These are phyloP conservation scores for Cheiracanthium punctorium DNA, from an alignment of 2,888 invertebrate species.

Conservation along the genomic window DNA sequence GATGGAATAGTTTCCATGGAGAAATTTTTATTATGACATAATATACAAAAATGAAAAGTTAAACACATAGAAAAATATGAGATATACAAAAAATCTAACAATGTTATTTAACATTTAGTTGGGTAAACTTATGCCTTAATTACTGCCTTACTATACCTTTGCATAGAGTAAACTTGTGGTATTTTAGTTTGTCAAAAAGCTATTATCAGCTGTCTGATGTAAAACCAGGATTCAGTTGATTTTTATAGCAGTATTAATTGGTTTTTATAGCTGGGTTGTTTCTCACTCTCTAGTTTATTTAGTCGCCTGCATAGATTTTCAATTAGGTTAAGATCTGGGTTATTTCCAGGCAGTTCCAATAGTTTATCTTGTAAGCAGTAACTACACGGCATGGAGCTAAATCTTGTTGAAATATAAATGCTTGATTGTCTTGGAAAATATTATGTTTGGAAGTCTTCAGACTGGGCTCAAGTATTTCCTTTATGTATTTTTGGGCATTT, in stretches of 20 bases:
- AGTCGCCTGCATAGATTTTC: conserved; percentile 13
- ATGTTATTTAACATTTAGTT: neutral
- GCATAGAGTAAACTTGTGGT: no score
- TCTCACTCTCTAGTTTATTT: conserved; percentile 9
- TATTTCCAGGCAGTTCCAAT: conserved; percentile 13
- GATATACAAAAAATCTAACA: neutral
- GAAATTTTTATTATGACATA: neutral
- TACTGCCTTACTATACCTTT: neutral
- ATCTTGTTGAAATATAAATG: no score
- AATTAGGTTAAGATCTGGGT: conserved; percentile 16
- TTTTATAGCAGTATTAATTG: conserved; percentile 16
- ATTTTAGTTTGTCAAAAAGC: conserved; percentile 15
- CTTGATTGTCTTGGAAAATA: conserved; percentile 23
- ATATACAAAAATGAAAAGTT: neutral
- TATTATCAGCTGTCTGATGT: neutral
- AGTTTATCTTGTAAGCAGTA: conserved; percentile 19
- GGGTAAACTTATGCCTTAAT: neutral
- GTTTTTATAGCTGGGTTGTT: conserved; percentile 21
- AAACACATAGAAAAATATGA: neutral
- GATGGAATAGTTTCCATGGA: neutral
- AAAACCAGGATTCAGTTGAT: conserved; percentile 20
- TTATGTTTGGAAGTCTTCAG: conserved; percentile 10
- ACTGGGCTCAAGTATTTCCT: conserved; percentile 21
- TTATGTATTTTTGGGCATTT: conserved; percentile 30
- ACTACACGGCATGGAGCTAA: neutral